Base-by-base conservation (phyloP, 2,797 vertebrate species). In the Anguilla megastoma region DNA sequence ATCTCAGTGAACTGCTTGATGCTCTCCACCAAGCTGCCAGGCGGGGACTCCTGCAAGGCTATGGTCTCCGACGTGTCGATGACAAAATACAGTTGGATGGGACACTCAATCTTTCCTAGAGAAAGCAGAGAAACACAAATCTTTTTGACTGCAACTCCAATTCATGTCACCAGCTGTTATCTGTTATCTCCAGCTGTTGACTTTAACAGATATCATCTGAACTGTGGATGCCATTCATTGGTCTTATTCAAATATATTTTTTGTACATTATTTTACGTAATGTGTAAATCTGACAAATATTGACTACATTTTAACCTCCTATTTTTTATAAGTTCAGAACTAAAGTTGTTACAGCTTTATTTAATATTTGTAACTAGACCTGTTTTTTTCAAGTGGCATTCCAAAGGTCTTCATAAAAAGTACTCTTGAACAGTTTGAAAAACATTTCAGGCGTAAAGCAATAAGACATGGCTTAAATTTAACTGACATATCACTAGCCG, bases 1-100 rank as follows among this genome's bases (percentile, higher is more conserved):
- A 91, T 88, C 6, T 93, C 90, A 8, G 97, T 96, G 84, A 98
- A 99, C 2, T 93, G 92, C 95, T 97, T 98, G 94, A 98, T 97
- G 90, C 97, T 96, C 0, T 95, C 87, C 88, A 99, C 97, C 0
- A 99, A 94, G 82, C 96, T 95, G 88, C 98, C 98, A 0, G 97
- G 97, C 2, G 98, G 98, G 0, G 96, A 89, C 36, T 98, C 97
- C 95, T 98, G 98, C 91, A 99, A 95, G 86, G 98, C 96, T 6
- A 99, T 96, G 0, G 98, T 99, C 94, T 99, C 99, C 0, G 99
- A 99, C 4, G 99, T 99, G 95, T 99, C 99, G 30, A 99, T 98
- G 90, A 98, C 96, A 92, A 99, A 99, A 94, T 98, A 98, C 76
- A 99, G 92, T 0, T 97, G 95, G 89, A 99, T 95, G 36, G 96